A percentile compares a stretch with the other conserved stretches of the same genome.
These are phyloP conservation scores for Exocentrus adspersus DNA, from an alignment of 2,888 invertebrate genomes.

Conservation along the genomic window DNA sequence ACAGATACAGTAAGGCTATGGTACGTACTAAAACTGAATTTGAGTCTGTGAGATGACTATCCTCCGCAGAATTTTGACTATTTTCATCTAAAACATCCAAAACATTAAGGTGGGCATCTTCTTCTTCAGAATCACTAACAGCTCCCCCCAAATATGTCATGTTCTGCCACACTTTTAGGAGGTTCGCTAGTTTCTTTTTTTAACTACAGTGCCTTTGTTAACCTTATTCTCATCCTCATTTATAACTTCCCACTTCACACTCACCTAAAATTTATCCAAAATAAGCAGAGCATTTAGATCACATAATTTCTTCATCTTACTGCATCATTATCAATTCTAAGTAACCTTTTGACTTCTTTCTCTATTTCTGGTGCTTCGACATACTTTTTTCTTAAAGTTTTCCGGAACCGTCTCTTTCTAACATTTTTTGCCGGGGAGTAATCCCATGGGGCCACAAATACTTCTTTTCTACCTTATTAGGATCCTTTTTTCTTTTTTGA, in stretches of 20 bases:
- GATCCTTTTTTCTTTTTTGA: slow-evolving; percentile 86
- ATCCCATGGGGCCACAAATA: slow-evolving; percentile 95
- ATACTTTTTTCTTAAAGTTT: slow-evolving; percentile 95
- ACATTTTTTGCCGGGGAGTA: slow-evolving; percentile 97
- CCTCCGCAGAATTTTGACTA: slow-evolving; percentile 78
- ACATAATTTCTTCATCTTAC: slow-evolving; percentile 61
- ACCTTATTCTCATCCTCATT: slow-evolving; percentile 79
- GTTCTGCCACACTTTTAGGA: slow-evolving; percentile 68
- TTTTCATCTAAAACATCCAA: slow-evolving; percentile 80
- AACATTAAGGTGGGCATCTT: slow-evolving; percentile 74
- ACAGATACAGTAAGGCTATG: too few relatives aligned
- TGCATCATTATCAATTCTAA: slow-evolving; percentile 93
- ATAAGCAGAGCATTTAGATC: slow-evolving; percentile 9
- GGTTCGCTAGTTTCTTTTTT: slow-evolving; percentile 59
- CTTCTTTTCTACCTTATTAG: slow-evolving; percentile 83
- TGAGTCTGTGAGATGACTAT: slow-evolving; percentile 78
- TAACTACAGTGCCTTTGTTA: slow-evolving; percentile 61
- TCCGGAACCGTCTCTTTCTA: slow-evolving; percentile 89
- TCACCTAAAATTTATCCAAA: slow-evolving; percentile 53
- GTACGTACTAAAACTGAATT: slow-evolving; percentile 67
- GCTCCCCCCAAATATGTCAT: slow-evolving; percentile 94
- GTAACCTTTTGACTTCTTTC: slow-evolving; percentile 93
- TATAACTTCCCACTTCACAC: slow-evolving; percentile 88
- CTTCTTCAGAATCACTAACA: slow-evolving; percentile 89
- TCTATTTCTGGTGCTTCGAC: slow-evolving; percentile 98